Conservation (phyloP, 2,797 vertebrate species). For the Cryptoblepharus egeriae region DNA sequence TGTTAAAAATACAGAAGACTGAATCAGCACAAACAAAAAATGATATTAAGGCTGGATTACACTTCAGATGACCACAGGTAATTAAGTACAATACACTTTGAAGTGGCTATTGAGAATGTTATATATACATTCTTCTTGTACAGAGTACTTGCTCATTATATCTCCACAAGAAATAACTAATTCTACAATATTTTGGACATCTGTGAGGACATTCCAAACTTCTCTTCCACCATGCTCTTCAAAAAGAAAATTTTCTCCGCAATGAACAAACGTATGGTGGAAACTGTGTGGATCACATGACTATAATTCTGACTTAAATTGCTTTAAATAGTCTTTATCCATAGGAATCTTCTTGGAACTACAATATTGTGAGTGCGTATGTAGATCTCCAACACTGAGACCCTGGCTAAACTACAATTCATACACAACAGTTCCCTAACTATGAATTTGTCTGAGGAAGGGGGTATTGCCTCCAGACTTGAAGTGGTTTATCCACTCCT, state of each 20-base stretch:
- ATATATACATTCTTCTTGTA: background rate
- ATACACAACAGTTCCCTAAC: background rate
- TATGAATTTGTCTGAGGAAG: no score
- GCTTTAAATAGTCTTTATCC: background rate
- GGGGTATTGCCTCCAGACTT: no score
- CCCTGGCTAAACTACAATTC: background rate
- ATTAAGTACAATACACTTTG: background rate
- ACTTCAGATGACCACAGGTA: background rate
- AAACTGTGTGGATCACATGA: background rate
- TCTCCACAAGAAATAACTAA: background rate
- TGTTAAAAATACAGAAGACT: conserved; percentile 32
- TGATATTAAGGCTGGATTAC: background rate
- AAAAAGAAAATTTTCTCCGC: background rate
- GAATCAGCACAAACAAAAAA: conserved; percentile 18
- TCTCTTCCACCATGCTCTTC: background rate
- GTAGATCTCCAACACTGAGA: background rate
- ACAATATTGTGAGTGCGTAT: no score
- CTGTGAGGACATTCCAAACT: background rate
- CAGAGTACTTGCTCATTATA: background rate
- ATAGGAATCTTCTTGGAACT: background rate
- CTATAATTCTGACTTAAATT: background rate
- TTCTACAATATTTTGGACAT: background rate
- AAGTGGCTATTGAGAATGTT: background rate
- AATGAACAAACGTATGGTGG: background rate
- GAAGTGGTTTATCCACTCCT: no score